A percentile compares a stretch with the other conserved stretches of the same genome.
Evolutionary conservation across 1,140 invertebrate genomes (phyloP).

Genomic region (Caenorhabditis briggsae): DNA sequence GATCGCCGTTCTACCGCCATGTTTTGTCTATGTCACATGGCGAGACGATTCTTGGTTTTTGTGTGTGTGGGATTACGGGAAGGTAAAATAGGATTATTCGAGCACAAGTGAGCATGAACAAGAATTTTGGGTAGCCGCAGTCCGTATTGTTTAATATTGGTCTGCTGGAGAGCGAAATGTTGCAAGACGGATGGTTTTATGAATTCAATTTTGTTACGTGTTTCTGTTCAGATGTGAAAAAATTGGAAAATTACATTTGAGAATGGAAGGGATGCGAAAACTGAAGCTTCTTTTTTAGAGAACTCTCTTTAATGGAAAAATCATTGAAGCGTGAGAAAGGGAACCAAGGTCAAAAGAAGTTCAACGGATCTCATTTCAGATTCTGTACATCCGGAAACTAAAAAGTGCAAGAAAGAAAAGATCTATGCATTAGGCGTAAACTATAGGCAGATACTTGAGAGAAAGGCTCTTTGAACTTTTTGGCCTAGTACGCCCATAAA

Average conservation of each 20-base stretch:
- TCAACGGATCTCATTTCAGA: slow-evolving; percentile 20
- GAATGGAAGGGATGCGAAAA: background rate
- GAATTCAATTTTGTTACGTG: slow-evolving; percentile 40
- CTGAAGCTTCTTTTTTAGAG: background rate
- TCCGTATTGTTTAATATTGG: slow-evolving; percentile 30
- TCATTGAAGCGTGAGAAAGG: slow-evolving; percentile 2
- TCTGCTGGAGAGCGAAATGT: slow-evolving; percentile 8
- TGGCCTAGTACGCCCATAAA: slow-evolving; percentile 32
- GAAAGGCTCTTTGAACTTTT: slow-evolving; percentile 41
- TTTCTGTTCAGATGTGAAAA: slow-evolving; percentile 15
- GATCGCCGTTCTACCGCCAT: background rate
- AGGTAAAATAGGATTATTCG: slow-evolving; percentile 46
- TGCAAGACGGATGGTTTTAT: slow-evolving; percentile 14
- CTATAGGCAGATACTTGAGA: background rate
- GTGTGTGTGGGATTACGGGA: slow-evolving; percentile 11
- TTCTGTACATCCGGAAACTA: background rate
- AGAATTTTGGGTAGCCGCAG: background rate
- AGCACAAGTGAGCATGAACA: slow-evolving; percentile 55
- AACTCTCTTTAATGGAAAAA: background rate
- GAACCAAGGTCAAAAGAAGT: background rate
- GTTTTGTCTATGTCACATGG: slow-evolving; percentile 25
- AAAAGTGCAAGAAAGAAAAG: background rate
- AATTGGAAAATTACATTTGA: background rate
- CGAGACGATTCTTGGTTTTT: slow-evolving; percentile 1
- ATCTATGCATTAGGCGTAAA: slow-evolving; percentile 8